Conservation (phyloP, 2,113 vertebrate genomes). For the Mobula hypostoma region DNA sequence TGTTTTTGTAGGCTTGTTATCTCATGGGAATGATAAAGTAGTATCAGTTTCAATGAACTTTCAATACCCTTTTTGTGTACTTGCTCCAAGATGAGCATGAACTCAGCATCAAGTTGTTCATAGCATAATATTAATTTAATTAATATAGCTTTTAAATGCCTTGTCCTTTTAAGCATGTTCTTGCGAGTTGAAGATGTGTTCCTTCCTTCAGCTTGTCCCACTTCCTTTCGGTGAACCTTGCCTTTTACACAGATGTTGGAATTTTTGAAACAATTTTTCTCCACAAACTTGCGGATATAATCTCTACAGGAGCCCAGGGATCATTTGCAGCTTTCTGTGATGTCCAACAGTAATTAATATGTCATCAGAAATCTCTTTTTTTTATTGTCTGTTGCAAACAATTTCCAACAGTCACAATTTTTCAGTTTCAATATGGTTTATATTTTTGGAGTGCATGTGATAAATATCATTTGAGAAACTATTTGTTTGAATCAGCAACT, state of each 20-base stretch:
- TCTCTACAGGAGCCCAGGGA: not conserved
- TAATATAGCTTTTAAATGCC: slow-evolving; percentile 9
- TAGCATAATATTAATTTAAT: slow-evolving; percentile 16
- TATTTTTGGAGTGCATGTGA: not conserved
- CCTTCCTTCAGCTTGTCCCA: not conserved
- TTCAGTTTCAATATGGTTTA: not conserved
- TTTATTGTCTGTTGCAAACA: not conserved
- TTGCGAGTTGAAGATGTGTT: not conserved
- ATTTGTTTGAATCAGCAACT: not conserved
- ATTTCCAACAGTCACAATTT: not conserved
- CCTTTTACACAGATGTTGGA: not conserved
- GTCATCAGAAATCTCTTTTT: not conserved
- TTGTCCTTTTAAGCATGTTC: not conserved
- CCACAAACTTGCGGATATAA: not conserved
- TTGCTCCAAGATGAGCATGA: not conserved
- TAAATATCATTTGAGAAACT: not conserved
- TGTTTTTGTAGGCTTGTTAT: not conserved
- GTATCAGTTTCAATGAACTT: slow-evolving; percentile 20
- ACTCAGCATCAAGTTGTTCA: not conserved
- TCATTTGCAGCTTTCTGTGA: not conserved
- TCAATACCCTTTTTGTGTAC: slow-evolving; percentile 16
- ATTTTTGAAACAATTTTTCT: not conserved
- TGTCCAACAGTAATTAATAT: not conserved
- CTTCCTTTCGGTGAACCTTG: not conserved
- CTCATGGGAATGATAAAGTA: not conserved